These are phyloP conservation scores for Toxotes chatareus DNA, from an alignment of 2,113 vertebrate genomes.

Conservation along the genomic window DNA sequence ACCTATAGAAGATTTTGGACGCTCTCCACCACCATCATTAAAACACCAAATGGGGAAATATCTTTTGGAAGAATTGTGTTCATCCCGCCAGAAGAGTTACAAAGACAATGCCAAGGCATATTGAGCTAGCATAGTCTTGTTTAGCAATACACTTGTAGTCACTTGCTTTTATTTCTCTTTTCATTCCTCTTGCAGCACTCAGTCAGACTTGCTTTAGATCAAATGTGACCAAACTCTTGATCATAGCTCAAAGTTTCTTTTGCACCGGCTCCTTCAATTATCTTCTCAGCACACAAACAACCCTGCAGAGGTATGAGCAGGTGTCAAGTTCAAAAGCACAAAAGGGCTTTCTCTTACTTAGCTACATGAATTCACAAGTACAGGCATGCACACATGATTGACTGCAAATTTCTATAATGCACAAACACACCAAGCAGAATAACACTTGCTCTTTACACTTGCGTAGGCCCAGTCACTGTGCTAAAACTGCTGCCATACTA, in stretches of 20 bases:
- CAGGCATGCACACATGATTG: slow-evolving; percentile 4
- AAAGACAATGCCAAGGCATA: no score
- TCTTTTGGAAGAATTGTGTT: no score
- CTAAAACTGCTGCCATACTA: neutral
- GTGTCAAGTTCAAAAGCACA: neutral
- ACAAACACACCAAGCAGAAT: slow-evolving; percentile 18
- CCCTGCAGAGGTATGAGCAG: slow-evolving; percentile 7
- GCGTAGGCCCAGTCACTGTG: neutral
- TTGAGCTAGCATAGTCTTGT: no score
- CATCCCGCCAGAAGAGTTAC: no score
- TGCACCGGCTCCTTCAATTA: neutral
- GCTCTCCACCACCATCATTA: no score
- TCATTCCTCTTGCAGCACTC: no score
- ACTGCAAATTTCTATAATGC: slow-evolving; percentile 9
- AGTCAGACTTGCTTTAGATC: neutral
- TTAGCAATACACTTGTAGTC: no score
- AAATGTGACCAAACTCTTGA: slow-evolving; percentile 2
- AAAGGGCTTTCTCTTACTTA: neutral
- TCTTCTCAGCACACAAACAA: slow-evolving; percentile 18
- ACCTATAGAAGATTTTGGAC: no score
- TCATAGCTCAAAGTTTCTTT: neutral
- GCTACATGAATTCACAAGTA: neutral
- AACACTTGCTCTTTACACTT: neutral
- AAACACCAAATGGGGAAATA: no score
- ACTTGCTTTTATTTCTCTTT: no score